Evolutionary conservation across 2,888 invertebrate genomes (phyloP), one percentile per base, ranked within the genome.

Genomic region (Drosophila paucipuncta): DNA sequence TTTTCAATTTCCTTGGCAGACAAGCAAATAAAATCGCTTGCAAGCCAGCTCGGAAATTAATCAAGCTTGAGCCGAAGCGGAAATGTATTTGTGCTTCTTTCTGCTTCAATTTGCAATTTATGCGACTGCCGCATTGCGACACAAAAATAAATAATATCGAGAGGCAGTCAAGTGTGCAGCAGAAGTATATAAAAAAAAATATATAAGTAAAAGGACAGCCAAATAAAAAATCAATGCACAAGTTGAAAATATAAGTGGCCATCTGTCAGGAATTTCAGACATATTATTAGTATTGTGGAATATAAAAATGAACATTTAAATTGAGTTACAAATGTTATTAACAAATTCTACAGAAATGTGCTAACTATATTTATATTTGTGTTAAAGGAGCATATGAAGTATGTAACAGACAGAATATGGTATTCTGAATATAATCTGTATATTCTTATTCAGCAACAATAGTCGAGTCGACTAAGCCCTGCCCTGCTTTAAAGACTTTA

Each of bases 1-100:
- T 73, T 73, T 80, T 68, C 81, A 80, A 78, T 78, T 80, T 78
- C 81, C 81, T 76, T 57, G 54, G 50, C 75, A 55, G 49, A 66
- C 57, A 67, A 5, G 16, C 31, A 64, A 55, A 30, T 5, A 57
- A 57, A n/a, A 16, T 43, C 4, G 10, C n/a, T 5, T n/a, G 41
- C 18, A 39, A 47, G 13, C 4, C 41, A 31, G 37, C 28, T 69
- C 77, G 77, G 73, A 73, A 80, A 63, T 81, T 68, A 71, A 72
- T 85, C 62, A 63, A 71, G 68, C 54, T 53, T 68, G 68, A 54
- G 68, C 43, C 62, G 55, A 69, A 59, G 35, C 63, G 66, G 61
- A 79, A 80, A 77, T 54, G 54, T 47, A 39, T 73, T 78, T 76
- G 59, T 37, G 50, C 62, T 66, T 66, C 47, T 39, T 54, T 69